Evolutionary conservation across 2,888 invertebrate species (phyloP).

Genomic region (Notocelia uddmanniana): DNA sequence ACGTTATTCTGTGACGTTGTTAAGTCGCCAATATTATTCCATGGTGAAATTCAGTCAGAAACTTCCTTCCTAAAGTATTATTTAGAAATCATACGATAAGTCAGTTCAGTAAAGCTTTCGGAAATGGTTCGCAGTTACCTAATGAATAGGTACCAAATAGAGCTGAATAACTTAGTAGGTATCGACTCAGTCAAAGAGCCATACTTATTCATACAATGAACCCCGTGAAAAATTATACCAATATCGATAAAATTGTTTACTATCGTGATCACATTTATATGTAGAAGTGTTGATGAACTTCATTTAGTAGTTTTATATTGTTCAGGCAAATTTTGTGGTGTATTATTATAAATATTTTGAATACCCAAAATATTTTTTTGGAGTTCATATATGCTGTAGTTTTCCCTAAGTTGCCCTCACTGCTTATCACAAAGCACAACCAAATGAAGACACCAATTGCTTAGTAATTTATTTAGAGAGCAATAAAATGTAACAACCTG

Average conservation of each 20-base stretch:
- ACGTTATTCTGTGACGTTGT: too few relatives aligned
- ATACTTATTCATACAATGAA: not conserved
- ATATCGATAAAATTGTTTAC: too few relatives aligned
- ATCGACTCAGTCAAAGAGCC: too few relatives aligned
- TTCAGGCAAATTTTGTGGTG: not conserved
- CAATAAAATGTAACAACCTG: not conserved
- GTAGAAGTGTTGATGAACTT: constrained; percentile 13
- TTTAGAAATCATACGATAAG: too few relatives aligned
- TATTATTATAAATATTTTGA: not conserved
- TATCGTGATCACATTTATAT: not conserved
- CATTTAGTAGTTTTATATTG: not conserved
- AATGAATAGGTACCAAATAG: too few relatives aligned
- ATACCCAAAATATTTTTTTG: not conserved
- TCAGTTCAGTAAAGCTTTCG: too few relatives aligned
- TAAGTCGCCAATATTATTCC: too few relatives aligned
- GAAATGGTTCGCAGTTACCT: too few relatives aligned
- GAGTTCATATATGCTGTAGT: constrained; percentile 23
- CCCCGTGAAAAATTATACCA: not conserved
- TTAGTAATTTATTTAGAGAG: constrained; percentile 34
- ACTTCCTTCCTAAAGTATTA: too few relatives aligned
- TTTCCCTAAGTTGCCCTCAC: constrained; percentile 53
- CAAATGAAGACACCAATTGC: constrained; percentile 30
- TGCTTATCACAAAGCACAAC: constrained; percentile 67
- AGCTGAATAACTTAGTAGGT: too few relatives aligned
- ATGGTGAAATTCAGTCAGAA: too few relatives aligned